Conservation (phyloP, 1,140 invertebrate species). For the Drosophila melanica region DNA sequence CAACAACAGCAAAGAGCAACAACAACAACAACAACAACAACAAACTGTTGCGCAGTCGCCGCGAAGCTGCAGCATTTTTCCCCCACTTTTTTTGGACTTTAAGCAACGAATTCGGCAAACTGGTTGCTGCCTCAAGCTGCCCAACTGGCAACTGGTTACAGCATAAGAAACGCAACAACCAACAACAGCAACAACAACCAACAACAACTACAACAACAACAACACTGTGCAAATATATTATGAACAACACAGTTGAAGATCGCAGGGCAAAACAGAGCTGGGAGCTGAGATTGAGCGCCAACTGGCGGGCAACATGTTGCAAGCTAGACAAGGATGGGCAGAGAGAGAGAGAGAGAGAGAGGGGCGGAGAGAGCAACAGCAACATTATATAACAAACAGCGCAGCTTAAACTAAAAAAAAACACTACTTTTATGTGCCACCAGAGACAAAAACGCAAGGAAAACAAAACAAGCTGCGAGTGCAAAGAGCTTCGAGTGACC, state of each 20-base stretch:
- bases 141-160: slow-evolving; percentile 35
- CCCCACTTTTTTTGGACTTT: not conserved
- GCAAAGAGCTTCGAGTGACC: not conserved
- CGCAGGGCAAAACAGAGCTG: slow-evolving; percentile 4
- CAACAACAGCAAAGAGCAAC: slow-evolving; percentile 17
- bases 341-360: not conserved
- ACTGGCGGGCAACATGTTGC: slow-evolving; percentile 41
- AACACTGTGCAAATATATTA: slow-evolving; percentile 50
- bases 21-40: not conserved
- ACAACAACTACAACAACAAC: slow-evolving; percentile 25
- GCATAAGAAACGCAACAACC: slow-evolving; percentile 25
- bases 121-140: slow-evolving; percentile 9
- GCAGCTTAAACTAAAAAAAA: not conserved
- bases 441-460: not conserved
- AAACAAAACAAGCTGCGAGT: not conserved
- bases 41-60: slow-evolving; percentile 33
- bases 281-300: slow-evolving; percentile 7
- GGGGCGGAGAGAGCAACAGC: not conserved
- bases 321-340: slow-evolving; percentile 12
- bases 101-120: slow-evolving; percentile 20
- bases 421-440: slow-evolving; percentile 4
- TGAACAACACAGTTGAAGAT: not conserved
- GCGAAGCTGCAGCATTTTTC: not conserved
- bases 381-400: slow-evolving; percentile 40
- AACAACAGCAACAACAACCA: slow-evolving; percentile 35